Base-by-base conservation (phyloP, 35 echinoderm and acorn worm genomes). In the Apostichopus californicus region DNA sequence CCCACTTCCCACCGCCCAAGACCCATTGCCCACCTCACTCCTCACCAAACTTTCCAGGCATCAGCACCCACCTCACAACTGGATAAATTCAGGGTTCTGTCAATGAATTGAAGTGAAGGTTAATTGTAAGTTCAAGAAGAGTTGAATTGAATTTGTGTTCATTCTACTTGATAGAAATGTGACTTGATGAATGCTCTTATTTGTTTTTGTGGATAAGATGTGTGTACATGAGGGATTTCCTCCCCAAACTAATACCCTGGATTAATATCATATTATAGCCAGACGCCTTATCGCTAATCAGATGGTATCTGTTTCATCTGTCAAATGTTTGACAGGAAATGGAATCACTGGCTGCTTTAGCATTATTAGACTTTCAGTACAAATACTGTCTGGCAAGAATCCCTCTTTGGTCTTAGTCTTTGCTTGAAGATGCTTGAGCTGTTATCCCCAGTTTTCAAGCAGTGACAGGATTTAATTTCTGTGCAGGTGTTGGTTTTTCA, bases 241-340 rank as follows among this genome's bases (percentile, higher is more conserved):
- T 20, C 14, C 3, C 3, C 18, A 75, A 75, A 46, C 23, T 46
- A 78, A 9, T n/a, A 25, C 23, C 80, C 14, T 15, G 80, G 55
- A 82, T 82, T 57, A 20, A 75, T 20, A 22, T 13, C 71, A 75
- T 22, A 75, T 75, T 20, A 18, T n/a, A 5, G 71, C 71, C 71
- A 75, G 71, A 75, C 71, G 17, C 71, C 71, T 75, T 75, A 75
- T 75, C 13, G 71, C 17, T 75, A 75, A 75, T 75, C 71, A 22
- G n/a, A 13, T 75, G 13, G 6, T 75, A 75, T n/a, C 71, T 4
- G 71, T 18, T 75, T 46, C 71, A 75, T 14, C 71, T 75, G 71
- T 75, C 12, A 75, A 4, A 75, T 7, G 17, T 75, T 75, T 75
- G 71, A 22, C 71, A 75, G 71, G 71, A 75, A 75, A 6, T 22